Base-by-base conservation (phyloP, 2,113 vertebrate genomes). In the Chaetura pelagica region DNA sequence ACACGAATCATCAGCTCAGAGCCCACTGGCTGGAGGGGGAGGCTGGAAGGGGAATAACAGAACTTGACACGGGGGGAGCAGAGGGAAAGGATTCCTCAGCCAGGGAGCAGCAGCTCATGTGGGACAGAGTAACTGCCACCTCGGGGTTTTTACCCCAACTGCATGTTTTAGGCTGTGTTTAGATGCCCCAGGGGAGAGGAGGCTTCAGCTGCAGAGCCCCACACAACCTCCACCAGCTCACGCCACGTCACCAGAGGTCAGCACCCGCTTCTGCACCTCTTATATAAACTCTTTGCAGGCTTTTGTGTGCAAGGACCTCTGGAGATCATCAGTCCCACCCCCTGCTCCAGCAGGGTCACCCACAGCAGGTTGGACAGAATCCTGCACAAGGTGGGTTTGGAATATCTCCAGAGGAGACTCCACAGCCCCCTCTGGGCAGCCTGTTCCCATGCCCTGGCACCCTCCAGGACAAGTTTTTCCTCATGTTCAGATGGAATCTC, bases 131-230 rank as follows among this genome's bases (percentile, higher is more conserved):
- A 57, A 77, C 21, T 30, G 87, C 69, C 35, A n/a, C 20, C 51
- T 38, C 34, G 20, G 54, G 61, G 30, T 57, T 80, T 54, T 49
- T 7, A 48, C 1, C 7, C 3, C 8, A 42, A 40, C 21, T 1
- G 4, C 51, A 24, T 67, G 58, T 30, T 75, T 63, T 73, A 38
- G 77, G 61, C 66, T n/a, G 38, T 40, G 8, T 74, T 78, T 35
- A 32, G 86, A 51, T 10, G 76, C 32, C 8, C 44, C 19, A 7
- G 0, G 0, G 30, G 2, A 16, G 27, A 29, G 0, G 4, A 7
- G 69, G 22, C 13, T 59, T 10, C 64, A 21, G 51, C 51, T 23
- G 22, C 10, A 38, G 38, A 38, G 38, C 38, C 38, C 38, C 67
- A 26, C 5, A 2, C 21, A 17, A 13, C 69, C 76, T 40, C 89